A percentile compares a stretch with the other conserved stretches of the same genome.
Conservation (phyloP, 2,888 invertebrate species). For the Andrena flavipes region DNA sequence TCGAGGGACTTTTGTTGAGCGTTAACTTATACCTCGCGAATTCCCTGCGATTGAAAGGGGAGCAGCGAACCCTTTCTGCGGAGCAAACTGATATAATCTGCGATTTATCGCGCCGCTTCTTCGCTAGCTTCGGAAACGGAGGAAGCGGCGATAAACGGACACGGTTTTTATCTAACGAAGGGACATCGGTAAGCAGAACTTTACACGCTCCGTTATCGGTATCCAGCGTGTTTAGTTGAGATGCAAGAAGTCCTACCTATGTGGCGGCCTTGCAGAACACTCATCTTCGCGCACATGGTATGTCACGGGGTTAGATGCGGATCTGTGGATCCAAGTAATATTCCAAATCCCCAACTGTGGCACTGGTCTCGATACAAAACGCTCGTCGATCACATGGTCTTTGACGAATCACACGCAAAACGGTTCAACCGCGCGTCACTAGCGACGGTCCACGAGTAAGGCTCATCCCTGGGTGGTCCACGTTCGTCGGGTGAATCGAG, state of each 20-base stretch:
- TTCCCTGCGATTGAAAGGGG: not conserved
- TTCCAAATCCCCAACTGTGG: conserved; percentile 29
- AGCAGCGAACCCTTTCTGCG: no score
- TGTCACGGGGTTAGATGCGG: conserved; percentile 36
- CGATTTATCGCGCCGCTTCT: no score
- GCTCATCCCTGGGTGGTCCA: not conserved
- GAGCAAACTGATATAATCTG: no score
- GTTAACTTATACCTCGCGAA: not conserved
- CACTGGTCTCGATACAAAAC: not conserved
- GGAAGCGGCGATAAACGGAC: no score
- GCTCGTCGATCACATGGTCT: conserved; percentile 23
- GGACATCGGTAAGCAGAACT: not conserved
- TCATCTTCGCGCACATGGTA: conserved; percentile 84
- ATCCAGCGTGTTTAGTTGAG: not conserved
- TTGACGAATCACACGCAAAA: conserved; percentile 10
- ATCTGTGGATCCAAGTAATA: conserved; percentile 18
- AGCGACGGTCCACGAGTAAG: no score
- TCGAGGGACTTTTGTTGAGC: not conserved
- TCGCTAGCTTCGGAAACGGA: no score
- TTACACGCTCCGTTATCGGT: not conserved
- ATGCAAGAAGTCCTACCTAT: conserved; percentile 77
- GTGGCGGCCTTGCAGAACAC: conserved; percentile 83
- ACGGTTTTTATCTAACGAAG: no score
- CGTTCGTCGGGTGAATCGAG: not conserved
- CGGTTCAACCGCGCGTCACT: not conserved